Conservation (phyloP, 1,140 invertebrate genomes). For the Drosophila teissieri region DNA sequence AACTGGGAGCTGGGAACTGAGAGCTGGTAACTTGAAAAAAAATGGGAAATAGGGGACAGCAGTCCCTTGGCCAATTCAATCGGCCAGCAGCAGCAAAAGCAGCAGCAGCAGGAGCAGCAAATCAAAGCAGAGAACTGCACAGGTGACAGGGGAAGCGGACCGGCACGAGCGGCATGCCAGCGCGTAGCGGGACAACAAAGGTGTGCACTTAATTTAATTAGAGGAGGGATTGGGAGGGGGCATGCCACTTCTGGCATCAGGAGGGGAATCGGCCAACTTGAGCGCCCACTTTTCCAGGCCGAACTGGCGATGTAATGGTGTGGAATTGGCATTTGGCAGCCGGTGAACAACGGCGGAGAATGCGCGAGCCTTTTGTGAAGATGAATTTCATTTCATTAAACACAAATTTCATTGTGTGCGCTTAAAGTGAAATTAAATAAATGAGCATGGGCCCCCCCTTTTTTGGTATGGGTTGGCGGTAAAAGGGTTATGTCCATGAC, state of each 20-base stretch:
- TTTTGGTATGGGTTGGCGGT: neutral
- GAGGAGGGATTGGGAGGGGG: slow-evolving; percentile 13
- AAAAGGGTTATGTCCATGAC: slow-evolving; percentile 47
- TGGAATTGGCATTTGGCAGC: slow-evolving; percentile 73
- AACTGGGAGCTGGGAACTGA: no score
- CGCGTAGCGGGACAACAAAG: slow-evolving; percentile 61
- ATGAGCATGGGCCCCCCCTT: slow-evolving; percentile 27
- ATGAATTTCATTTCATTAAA: slow-evolving; percentile 81
- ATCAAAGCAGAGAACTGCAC: slow-evolving; percentile 23
- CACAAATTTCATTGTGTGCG: slow-evolving; percentile 72
- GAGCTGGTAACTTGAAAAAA: no score
- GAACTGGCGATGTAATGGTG: slow-evolving; percentile 65
- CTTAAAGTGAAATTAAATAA: slow-evolving; percentile 79
- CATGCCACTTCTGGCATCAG: no score
- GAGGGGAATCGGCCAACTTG: neutral
- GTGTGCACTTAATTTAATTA: slow-evolving; percentile 82
- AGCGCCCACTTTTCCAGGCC: slow-evolving; percentile 3
- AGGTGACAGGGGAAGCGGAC: slow-evolving; percentile 4
- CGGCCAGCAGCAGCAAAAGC: neutral
- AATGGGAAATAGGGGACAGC: slow-evolving; percentile 1
- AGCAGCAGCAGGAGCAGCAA: slow-evolving; percentile 6
- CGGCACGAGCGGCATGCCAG: slow-evolving; percentile 50
- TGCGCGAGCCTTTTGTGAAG: slow-evolving; percentile 45
- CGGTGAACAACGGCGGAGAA: slow-evolving; percentile 25
- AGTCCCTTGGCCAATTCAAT: slow-evolving; percentile 38